Base-by-base conservation (phyloP, 2,797 vertebrate genomes). In the Siniperca undulata region DNA sequence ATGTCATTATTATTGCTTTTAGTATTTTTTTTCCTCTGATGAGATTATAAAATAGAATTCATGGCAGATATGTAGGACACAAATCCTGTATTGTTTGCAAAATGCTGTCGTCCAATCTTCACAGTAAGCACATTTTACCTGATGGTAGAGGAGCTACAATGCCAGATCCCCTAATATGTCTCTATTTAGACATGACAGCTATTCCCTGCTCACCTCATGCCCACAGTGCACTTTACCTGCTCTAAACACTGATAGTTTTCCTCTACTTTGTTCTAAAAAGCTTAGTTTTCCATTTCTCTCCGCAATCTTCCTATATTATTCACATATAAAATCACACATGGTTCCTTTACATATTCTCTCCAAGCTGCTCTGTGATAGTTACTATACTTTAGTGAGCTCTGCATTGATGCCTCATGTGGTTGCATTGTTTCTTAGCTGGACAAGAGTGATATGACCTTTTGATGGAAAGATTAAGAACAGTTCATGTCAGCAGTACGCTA, bases 151-250 rank as follows among this genome's bases (percentile, higher is more conserved):
- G 75, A 88, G 68, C 87, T 58, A 70, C 70, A 74, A 70, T 60
- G 44, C 27, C 71, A 73, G 74, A 69, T 82, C 65, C 55, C 71
- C 68, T 77, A 65, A 74, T 88, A 82, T 72, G 88, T 91, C 86
- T 93, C 82, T 83, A 90, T 93, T 92, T 92, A 86, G 84, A 88
- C 86, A 77, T 91, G 92, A 88, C 90, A 94, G 86, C 78, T 93
- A 87, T 88, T 93, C 86, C 80, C 90, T 76, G 78, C 78, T 72
- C 81, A 77, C 84, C 69, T 83, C 69, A 17, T 78, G 81, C 82
- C 87, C 85, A 85, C 78, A 40, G 58, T n/a, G 58, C 62, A 58
- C 79, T 83, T 55, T 53, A 38, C 53, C 77, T 72, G 56, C 62
- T 81, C 86, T 75, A 30, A 80, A 82, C 71, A 83, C 42, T 56